These are phyloP conservation scores for Endomychus coccineus DNA, from an alignment of 2,888 invertebrate genomes.

Conservation along the genomic window DNA sequence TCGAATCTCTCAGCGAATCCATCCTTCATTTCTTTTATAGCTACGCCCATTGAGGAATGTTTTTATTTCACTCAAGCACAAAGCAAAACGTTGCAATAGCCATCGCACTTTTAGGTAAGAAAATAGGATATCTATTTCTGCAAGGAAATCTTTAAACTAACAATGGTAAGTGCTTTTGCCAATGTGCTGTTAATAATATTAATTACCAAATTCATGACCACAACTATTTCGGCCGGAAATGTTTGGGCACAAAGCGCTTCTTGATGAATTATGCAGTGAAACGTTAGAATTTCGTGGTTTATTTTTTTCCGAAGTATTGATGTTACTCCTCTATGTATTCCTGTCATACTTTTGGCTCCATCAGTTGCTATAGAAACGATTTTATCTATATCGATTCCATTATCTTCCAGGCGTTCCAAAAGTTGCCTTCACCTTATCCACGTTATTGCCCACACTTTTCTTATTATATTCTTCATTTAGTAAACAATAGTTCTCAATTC, in stretches of 20 bases:
- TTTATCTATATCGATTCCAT: constrained; percentile 22
- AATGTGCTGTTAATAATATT: no score
- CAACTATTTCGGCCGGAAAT: constrained; percentile 24
- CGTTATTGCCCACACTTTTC: constrained; percentile 22
- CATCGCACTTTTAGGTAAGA: constrained; percentile 22
- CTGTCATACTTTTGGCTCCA: constrained; percentile 15
- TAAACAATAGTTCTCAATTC: no score
- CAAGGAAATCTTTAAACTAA: constrained; percentile 21
- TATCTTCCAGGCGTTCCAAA: constrained; percentile 19
- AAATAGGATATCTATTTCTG: constrained; percentile 20
- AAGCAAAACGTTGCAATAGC: constrained; percentile 24
- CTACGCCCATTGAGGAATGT: no score
- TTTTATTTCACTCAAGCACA: no score
- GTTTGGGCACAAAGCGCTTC: constrained; percentile 14
- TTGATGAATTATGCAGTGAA: constrained; percentile 20
- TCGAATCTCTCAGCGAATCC: constrained; percentile 24
- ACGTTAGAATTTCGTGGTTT: no score
- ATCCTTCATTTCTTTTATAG: constrained; percentile 22
- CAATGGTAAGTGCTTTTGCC: constrained; percentile 21
- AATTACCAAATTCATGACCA: no score
- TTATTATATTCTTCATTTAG: no score
- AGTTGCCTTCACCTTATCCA: constrained; percentile 30
- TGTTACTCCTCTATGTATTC: constrained; percentile 18
- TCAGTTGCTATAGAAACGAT: constrained; percentile 6
- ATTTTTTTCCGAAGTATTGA: no score